A percentile compares a stretch with the other conserved stretches of the same genome.
These are phyloP conservation scores for fruit fly (Drosophila melanogaster) DNA, from an alignment of 1,140 invertebrate genomes.

Conservation along the genomic window DNA sequence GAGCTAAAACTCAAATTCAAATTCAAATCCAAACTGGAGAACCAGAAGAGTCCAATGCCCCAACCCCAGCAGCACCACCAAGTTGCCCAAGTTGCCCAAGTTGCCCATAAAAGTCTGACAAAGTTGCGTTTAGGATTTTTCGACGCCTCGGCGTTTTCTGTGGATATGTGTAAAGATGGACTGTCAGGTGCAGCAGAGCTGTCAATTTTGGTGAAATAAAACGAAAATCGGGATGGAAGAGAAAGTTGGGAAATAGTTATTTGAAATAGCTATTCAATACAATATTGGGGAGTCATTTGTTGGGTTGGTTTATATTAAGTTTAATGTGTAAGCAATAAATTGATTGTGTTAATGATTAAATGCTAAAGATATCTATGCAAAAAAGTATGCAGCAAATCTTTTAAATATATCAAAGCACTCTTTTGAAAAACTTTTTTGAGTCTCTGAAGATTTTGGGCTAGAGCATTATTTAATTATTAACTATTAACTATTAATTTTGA, in stretches of 20 bases:
- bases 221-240: not conserved
- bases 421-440: too few relatives aligned
- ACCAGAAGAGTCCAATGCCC: not conserved
- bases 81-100: not conserved
- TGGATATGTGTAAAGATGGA: slow-evolving; percentile 25
- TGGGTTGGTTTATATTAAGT: too few relatives aligned
- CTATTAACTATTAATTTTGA: too few relatives aligned
- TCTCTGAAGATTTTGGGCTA: too few relatives aligned
- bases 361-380: not conserved
- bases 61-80: not conserved
- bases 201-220: slow-evolving; percentile 1
- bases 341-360: too few relatives aligned
- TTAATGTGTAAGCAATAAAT: too few relatives aligned
- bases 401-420: not conserved
- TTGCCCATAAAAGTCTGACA: slow-evolving; percentile 7
- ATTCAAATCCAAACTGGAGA: not conserved
- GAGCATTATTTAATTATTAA: too few relatives aligned
- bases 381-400: not conserved
- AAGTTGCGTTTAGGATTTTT: slow-evolving; percentile 59
- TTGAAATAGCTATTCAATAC: too few relatives aligned
- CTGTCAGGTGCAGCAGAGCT: slow-evolving; percentile 29
- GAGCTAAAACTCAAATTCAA: not conserved
- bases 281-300: too few relatives aligned
- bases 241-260: too few relatives aligned
- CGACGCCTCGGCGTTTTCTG: slow-evolving; percentile 12